phyloP scores from a whole-genome alignment of 2,797 vertebrate genomes.

The Euthynnus affinis region DNA sequence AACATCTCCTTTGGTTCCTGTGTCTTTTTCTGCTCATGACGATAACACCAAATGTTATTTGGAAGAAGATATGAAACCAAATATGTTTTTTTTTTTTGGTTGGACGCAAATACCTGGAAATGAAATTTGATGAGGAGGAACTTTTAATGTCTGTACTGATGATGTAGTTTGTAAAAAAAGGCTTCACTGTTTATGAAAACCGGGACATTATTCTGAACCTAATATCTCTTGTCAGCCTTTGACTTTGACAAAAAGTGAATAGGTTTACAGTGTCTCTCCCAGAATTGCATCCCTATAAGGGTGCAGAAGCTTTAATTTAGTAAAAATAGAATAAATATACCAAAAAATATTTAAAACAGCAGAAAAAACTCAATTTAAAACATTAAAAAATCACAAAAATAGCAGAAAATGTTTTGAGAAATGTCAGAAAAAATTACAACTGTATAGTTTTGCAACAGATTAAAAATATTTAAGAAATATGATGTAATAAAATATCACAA shows the following conservation, averaged over 20 bases:
- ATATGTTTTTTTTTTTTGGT: slow-evolving; percentile 1
- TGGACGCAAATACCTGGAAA: slow-evolving; percentile 19
- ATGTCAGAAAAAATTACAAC: neutral
- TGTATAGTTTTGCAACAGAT: no score
- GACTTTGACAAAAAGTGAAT: neutral
- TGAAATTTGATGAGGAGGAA: neutral
- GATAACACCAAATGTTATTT: slow-evolving; percentile 30
- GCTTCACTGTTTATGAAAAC: neutral
- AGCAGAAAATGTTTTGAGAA: no score
- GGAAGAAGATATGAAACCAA: slow-evolving; percentile 19
- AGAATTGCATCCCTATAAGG: neutral
- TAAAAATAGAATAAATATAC: neutral
- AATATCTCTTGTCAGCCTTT: no score
- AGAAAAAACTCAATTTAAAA: neutral
- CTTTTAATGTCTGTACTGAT: neutral
- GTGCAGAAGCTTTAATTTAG: neutral
- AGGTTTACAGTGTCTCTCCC: neutral
- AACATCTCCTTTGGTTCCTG: slow-evolving; percentile 63
- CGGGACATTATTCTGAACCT: neutral
- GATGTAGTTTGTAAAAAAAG: neutral
- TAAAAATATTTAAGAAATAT: neutral
- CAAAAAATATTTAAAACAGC: neutral
- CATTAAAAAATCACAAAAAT: no score
- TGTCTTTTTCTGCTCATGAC: slow-evolving; percentile 55
- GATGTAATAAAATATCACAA: neutral